Conservation (phyloP, 2,113 vertebrate genomes). For the Lepus timidus region DNA sequence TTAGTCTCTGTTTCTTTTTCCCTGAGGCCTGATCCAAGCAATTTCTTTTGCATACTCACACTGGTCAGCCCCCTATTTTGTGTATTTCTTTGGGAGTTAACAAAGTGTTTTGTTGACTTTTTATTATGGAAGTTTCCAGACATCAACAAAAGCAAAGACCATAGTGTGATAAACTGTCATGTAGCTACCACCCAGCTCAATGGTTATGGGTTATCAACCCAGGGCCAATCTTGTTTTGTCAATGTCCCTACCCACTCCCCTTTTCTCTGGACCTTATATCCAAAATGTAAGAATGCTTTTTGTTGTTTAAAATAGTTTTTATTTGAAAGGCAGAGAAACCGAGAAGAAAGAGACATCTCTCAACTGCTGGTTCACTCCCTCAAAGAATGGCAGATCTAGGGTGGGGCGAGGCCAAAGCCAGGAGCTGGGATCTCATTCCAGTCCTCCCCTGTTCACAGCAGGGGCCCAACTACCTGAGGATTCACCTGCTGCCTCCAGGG, state of each 20-base stretch:
- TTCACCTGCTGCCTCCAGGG: too few species aligned
- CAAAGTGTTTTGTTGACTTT: neutral
- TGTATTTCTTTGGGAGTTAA: neutral
- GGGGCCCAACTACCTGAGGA: too few species aligned
- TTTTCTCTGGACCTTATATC: neutral
- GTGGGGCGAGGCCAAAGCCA: too few species aligned
- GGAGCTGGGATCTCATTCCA: too few species aligned
- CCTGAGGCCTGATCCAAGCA: neutral
- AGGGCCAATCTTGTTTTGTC: neutral
- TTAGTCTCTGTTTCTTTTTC: neutral
- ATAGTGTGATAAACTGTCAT: neutral
- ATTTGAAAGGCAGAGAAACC: too few species aligned
- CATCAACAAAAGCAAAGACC: slow-evolving; percentile 19
- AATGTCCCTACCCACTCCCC: neutral
- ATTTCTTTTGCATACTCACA: neutral
- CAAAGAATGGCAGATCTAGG: too few species aligned
- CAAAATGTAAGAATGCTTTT: neutral
- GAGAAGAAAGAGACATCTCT: too few species aligned
- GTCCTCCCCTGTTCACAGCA: neutral
- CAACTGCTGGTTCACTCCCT: too few species aligned
- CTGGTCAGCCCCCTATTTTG: neutral
- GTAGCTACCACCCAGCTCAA: neutral
- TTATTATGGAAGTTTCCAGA: slow-evolving; percentile 43
- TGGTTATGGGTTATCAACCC: neutral
- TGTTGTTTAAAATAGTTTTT: slow-evolving; percentile 9